Conservation (phyloP, 2,888 invertebrate species). For the Dichetophora obliterata region DNA sequence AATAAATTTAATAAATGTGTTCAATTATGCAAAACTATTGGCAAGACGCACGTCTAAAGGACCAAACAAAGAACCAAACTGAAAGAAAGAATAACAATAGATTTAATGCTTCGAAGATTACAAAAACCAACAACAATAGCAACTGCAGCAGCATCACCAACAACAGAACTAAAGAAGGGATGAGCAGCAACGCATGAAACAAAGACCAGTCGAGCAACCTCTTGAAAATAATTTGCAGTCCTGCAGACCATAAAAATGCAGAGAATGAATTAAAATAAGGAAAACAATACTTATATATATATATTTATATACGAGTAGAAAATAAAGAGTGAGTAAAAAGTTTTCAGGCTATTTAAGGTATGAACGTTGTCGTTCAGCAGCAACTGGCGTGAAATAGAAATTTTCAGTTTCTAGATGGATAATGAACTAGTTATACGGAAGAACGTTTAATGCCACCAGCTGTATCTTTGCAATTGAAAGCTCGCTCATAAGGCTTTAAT, state of each 20-base stretch:
- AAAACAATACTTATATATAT: no score
- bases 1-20: conserved; percentile 23
- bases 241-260: conserved; percentile 49
- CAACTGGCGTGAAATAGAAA: conserved; percentile 1
- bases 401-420: no score
- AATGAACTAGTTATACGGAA: no score
- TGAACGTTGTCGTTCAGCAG: neutral
- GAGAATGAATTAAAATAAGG: conserved; percentile 3
- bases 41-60: neutral
- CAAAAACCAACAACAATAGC: conserved; percentile 3
- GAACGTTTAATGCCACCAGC: no score
- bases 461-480: no score
- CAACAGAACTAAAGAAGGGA: conserved; percentile 10
- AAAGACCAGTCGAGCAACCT: conserved; percentile 21
- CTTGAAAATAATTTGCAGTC: conserved; percentile 46
- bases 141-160: neutral
- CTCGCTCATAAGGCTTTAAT: no score
- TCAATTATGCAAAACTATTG: conserved; percentile 23
- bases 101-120: neutral
- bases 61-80: conserved; percentile 4
- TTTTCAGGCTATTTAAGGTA: neutral
- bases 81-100: conserved; percentile 9
- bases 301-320: no score
- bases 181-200: conserved; percentile 37
- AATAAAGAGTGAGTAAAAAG: neutral